Evolutionary conservation across 2,797 vertebrate species (phyloP).

Genomic region (Sternotherus odoratus): DNA sequence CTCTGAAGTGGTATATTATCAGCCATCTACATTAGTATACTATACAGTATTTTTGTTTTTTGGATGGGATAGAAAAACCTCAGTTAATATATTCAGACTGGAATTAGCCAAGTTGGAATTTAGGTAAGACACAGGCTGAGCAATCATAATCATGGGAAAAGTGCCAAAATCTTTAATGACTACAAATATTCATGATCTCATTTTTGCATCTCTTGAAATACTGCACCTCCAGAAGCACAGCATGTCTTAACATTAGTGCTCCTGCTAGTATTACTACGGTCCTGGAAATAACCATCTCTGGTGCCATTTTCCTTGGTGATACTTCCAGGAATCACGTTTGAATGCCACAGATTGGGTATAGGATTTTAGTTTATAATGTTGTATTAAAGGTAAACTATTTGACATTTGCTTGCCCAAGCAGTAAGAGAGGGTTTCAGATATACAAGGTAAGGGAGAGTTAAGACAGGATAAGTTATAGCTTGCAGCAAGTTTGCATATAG

Average conservation of each 20-base stretch:
- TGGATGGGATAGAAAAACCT: neutral
- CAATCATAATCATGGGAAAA: neutral
- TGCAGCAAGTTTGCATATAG: neutral
- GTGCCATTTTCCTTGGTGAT: neutral
- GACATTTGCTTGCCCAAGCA: neutral
- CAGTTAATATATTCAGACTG: neutral
- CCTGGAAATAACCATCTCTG: neutral
- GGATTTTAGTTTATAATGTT: neutral
- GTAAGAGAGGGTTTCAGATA: neutral
- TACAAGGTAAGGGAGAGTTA: neutral
- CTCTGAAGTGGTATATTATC: neutral
- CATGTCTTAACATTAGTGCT: neutral
- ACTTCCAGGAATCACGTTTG: neutral
- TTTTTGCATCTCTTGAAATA: neutral
- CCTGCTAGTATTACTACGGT: neutral
- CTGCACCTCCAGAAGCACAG: neutral
- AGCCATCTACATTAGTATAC: neutral
- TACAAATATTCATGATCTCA: neutral
- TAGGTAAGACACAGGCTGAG: neutral
- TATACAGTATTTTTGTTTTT: neutral
- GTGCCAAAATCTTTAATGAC: neutral
- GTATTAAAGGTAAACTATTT: conserved; percentile 41
- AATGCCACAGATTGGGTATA: neutral
- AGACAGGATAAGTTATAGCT: neutral
- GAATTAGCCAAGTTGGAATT: neutral